These are phyloP conservation scores for Ommatoiulus sabulosus DNA, from an alignment of 2,888 invertebrate genomes.

Conservation along the genomic window DNA sequence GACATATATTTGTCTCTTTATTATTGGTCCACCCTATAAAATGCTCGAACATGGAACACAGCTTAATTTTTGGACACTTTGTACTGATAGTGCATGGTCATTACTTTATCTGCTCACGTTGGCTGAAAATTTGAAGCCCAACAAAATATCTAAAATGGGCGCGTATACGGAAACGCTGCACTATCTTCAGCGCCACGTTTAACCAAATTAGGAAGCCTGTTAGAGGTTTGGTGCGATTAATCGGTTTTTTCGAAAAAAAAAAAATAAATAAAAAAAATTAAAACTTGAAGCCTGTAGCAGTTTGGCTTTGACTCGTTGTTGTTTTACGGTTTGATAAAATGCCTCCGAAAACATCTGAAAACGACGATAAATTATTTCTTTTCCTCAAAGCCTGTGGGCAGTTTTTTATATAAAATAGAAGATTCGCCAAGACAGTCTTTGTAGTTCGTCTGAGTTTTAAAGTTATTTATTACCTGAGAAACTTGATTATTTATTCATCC, in stretches of 20 bases:
- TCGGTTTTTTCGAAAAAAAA: background rate
- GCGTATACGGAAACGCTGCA: background rate
- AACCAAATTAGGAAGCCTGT: background rate
- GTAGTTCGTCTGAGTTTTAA: no score
- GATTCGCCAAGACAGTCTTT: background rate
- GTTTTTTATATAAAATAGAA: background rate
- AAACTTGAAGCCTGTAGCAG: background rate
- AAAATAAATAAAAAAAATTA: background rate
- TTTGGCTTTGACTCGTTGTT: background rate
- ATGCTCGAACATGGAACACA: no score
- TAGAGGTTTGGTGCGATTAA: background rate
- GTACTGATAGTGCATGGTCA: no score
- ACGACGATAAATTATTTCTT: background rate
- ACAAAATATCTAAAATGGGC: background rate
- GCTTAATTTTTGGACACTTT: no score
- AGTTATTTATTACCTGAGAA: background rate
- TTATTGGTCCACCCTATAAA: no score
- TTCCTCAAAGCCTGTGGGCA: background rate
- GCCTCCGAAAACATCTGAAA: background rate
- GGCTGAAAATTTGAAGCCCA: no score
- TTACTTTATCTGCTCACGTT: no score
- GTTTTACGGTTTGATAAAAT: slow-evolving; percentile 18
- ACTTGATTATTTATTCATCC: background rate
- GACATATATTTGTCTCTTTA: no score
- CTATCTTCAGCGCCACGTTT: background rate